Evolutionary conservation across 1,140 invertebrate species (phyloP), one percentile per base, ranked within the genome.

Genomic region (Goniozus legneri): DNA sequence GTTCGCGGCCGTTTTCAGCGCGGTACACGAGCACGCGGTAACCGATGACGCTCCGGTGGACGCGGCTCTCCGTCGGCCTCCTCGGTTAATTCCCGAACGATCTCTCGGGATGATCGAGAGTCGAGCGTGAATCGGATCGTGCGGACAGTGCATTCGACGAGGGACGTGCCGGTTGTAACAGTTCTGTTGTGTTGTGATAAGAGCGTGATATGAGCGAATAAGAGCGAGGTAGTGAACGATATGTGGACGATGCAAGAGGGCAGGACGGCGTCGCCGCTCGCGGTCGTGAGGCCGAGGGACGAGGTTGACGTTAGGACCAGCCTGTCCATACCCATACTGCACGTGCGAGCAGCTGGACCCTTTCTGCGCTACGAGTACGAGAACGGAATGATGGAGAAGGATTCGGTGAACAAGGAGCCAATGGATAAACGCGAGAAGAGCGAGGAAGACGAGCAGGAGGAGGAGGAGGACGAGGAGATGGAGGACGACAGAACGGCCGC

Each of bases 211-310:
- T n/a, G n/a, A n/a, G n/a, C n/a, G n/a, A n/a, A n/a, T n/a, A n/a
- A n/a, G 16, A 18, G 46, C 13, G 14, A 54, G 61, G 44, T 64
- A 64, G 48, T 56, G 42, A 32, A 19, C 15, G 47, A 18, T 50
- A 67, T 67, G 65, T 68, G 60, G 67, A 74, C 58, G 49, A 75
- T 71, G 73, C 73, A 74, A 47, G 67, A 72, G 47, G 50, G 64
- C 44, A 68, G 67, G 49, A 64, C 60, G 47, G 64, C 67, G 64
- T 71, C 71, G 52, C 69, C 73, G 16, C 41, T 73, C 30, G 64
- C 68, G 46, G 62, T 65, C 54, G 54, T 67, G 27, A 34, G 58
- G 19, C 52, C 47, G 20, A 54, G 64, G 30, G 69, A 73, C 18
- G 70, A 75, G 43, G 48, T 58, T 15, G 58, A 69, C 40, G 58